A percentile compares a stretch with the other conserved stretches of the same genome.
phyloP scores from a whole-genome alignment of 2,113 vertebrate genomes.

The Hylia prasina region DNA sequence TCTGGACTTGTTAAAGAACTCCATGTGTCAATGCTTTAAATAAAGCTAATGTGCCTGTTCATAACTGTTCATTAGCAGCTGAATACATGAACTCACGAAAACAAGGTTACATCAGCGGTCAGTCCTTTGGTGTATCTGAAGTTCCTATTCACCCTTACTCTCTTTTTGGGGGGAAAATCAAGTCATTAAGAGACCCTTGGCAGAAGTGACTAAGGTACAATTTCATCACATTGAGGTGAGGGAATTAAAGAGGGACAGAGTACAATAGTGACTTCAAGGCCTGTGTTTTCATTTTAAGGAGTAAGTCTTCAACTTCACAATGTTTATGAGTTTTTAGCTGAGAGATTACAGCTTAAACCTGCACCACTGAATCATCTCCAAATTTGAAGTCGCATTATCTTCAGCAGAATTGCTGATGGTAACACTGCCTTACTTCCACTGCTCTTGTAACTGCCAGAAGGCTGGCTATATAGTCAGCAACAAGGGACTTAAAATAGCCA shows the following conservation, averaged over 20 bases:
- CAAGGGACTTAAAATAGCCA: background rate
- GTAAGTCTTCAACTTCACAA: background rate
- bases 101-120: background rate
- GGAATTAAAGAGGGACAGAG: background rate
- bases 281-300: background rate
- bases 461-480: background rate
- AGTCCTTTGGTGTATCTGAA: background rate
- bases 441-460: background rate
- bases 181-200: background rate
- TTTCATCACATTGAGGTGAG: background rate
- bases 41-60: background rate
- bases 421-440: background rate
- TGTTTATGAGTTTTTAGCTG: background rate
- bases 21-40: background rate
- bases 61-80: background rate
- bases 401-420: background rate
- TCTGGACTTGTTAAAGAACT: background rate
- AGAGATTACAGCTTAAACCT: background rate
- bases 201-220: background rate
- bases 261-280: background rate
- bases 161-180: background rate
- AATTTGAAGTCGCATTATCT: background rate
- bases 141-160: background rate
- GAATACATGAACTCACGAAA: background rate
- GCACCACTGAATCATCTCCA: background rate